These are phyloP conservation scores for Ammospiza maritima DNA, from an alignment of 2,797 vertebrate genomes.

Conservation along the genomic window DNA sequence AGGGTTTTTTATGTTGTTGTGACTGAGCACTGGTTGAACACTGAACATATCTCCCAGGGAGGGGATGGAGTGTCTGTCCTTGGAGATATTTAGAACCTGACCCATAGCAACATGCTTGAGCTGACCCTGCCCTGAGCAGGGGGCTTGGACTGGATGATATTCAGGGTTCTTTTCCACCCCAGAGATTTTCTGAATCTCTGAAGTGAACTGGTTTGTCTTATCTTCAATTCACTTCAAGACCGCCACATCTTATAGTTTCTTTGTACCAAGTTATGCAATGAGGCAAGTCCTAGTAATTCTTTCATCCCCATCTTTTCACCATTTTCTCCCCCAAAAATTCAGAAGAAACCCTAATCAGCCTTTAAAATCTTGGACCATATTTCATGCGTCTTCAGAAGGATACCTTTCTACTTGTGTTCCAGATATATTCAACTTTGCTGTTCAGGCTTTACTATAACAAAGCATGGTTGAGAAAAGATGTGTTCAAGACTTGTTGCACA, in stretches of 20 bases:
- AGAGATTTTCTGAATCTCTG: neutral
- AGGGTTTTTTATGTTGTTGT: neutral
- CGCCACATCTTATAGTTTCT: neutral
- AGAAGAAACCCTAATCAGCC: neutral
- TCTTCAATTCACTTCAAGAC: neutral
- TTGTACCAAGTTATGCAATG: neutral
- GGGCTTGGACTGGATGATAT: rapidly evolving
- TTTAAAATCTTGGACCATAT: neutral
- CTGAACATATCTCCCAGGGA: rapidly evolving
- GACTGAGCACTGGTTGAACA: neutral
- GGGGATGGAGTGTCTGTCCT: neutral
- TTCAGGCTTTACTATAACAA: neutral
- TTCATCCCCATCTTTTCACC: neutral
- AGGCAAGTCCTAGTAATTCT: neutral
- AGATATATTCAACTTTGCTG: neutral
- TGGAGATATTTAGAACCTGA: neutral
- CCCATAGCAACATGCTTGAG: neutral
- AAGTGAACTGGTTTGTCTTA: neutral
- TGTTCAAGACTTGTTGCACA: neutral
- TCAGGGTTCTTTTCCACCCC: neutral
- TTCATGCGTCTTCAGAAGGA: neutral
- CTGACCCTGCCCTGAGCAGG: neutral
- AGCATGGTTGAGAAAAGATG: neutral
- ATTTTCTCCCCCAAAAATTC: neutral
- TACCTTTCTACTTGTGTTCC: neutral